Evolutionary conservation across 2,888 invertebrate species (phyloP).

Genomic region (Agrotis clavis): DNA sequence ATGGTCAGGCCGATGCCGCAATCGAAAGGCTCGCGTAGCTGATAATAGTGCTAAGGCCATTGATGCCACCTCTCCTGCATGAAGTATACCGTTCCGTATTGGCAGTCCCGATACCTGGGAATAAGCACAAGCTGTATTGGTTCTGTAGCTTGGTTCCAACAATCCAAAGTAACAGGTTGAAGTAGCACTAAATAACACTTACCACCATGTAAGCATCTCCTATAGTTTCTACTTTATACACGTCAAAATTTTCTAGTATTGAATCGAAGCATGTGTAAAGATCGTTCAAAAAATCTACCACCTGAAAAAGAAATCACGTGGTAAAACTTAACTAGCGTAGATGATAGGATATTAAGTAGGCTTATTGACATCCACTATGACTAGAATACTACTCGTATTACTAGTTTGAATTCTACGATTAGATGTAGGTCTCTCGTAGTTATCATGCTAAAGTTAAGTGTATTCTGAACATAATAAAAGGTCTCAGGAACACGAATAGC

Average conservation of each 20-base stretch:
- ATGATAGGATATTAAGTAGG: not conserved
- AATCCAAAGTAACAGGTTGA: not conserved
- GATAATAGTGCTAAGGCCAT: conserved; percentile 97
- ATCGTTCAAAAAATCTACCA: conserved; percentile 98
- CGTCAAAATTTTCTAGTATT: conserved; percentile 97
- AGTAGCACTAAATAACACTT: conserved; percentile 74
- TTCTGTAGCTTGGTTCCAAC: no score
- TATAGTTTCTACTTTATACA: conserved; percentile 98
- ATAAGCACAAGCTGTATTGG: not conserved
- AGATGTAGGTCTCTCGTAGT: not conserved
- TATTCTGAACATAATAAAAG: no score
- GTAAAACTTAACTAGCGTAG: not conserved
- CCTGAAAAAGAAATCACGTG: conserved; percentile 87
- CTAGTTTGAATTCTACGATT: no score
- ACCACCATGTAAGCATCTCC: conserved; percentile 98
- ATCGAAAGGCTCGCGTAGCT: conserved; percentile 96
- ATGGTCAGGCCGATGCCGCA: conserved; percentile 96
- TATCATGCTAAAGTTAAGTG: not conserved
- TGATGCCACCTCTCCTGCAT: conserved; percentile 98
- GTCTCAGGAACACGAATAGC: no score
- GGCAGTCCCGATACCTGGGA: conserved; percentile 96
- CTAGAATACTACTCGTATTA: no score
- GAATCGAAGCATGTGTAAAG: conserved; percentile 98
- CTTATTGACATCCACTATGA: no score
- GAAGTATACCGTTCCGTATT: conserved; percentile 96